Evolutionary conservation across 2,113 vertebrate genomes (phyloP), one percentile per base, ranked within the genome.

Genomic region (Tinamus guttatus): DNA sequence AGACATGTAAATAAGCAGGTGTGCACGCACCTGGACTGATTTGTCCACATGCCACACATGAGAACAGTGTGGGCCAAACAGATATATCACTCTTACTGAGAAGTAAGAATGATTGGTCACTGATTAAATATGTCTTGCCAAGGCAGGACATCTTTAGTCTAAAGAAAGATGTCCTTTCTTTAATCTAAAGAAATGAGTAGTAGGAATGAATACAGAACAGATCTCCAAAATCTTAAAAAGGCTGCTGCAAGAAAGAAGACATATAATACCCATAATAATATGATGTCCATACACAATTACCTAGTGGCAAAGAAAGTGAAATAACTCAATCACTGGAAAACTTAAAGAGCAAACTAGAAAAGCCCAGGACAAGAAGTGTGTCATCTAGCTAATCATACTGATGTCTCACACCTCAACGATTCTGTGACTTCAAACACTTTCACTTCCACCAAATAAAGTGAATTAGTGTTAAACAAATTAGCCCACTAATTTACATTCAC

Each of bases 31-130:
- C 27, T 77, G 5, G 7, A 32, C 7, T 59, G 22, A 30, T 40
- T 41, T 64, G 47, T 15, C 4, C 27, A 24, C 0, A 0, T 32
- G 30, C 5, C 8, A 18, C 34, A 4, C 8, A 75, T 67, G 22
- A 45, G 49, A 15, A 0, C 2, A 7, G 20, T 22, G 16, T 27
- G 34, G n/a, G 51, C 47, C n/a, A 69, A 47, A 14, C 49, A 51
- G 68, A 71, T 34, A 71, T 36, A 27, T 9, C 36, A 24, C 6
- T n/a, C n/a, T n/a, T n/a, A n/a, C 32, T 73, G 8, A 87, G 13
- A 65, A 78, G 58, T 83, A 77, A 20, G 5, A 38, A 32, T 47
- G 8, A 17, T 18, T 62, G 3, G 2, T 43, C 14, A 30, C 13
- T 20, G 86, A 7, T 22, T 56, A 68, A 59, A 25, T 45, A 36